Evolutionary conservation across 2,113 vertebrate genomes (phyloP).

Genomic region (Burhinus oedicnemus): DNA sequence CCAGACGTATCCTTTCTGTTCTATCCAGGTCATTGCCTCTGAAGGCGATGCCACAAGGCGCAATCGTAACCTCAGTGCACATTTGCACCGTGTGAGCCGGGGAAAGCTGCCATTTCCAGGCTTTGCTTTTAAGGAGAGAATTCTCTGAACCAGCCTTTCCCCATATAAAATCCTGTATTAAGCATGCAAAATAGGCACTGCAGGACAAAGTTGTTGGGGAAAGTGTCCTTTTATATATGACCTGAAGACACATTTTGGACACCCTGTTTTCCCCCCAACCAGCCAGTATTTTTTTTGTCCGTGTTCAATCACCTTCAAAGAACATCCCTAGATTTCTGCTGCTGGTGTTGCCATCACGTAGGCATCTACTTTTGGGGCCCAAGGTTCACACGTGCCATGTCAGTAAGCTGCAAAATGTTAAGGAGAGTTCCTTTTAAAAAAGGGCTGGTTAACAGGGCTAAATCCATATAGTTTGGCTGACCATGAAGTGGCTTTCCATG

Average conservation of each 20-base stretch:
- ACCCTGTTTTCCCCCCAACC: not conserved
- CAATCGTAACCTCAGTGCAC: not conserved
- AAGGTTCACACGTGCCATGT: accelerated
- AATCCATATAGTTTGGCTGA: not conserved
- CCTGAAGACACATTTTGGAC: not conserved
- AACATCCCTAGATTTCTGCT: not conserved
- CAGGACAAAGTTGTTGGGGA: not conserved
- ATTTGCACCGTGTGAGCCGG: not conserved
- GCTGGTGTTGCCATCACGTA: not conserved
- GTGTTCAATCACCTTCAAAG: not conserved
- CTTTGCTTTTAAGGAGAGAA: not conserved
- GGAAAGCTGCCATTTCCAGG: not conserved
- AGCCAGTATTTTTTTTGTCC: not conserved
- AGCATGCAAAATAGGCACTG: not conserved
- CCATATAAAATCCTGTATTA: not conserved
- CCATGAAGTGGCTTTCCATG: not conserved
- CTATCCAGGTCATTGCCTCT: not conserved
- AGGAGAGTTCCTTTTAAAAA: not conserved
- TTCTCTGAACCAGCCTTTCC: not conserved
- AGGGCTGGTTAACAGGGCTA: not conserved
- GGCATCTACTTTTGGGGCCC: accelerated
- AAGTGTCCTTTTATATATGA: not conserved
- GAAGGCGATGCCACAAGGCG: not conserved
- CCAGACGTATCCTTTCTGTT: not conserved
- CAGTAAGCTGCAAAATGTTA: not conserved